These are phyloP conservation scores for Myotis brandtii DNA, from an alignment of 2,113 vertebrate genomes.

Conservation along the genomic window DNA sequence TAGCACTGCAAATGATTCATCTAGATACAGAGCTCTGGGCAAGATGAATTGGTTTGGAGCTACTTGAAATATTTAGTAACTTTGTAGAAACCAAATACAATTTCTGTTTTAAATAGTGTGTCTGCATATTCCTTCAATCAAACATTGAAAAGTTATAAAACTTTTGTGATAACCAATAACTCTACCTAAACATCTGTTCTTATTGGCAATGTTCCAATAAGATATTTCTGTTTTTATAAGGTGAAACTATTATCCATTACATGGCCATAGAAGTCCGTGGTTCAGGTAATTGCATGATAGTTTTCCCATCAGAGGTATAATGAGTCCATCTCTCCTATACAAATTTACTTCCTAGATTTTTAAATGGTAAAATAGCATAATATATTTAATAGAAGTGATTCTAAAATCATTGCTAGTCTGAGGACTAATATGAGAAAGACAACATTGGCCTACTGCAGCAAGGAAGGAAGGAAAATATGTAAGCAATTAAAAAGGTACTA, in stretches of 20 bases:
- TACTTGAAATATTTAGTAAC: conserved; percentile 31
- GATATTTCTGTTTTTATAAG: conserved; percentile 26
- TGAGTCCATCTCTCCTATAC: background rate
- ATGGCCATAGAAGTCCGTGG: background rate
- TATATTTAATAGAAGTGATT: background rate
- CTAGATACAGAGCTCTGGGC: background rate
- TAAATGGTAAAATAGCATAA: background rate
- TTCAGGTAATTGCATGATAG: background rate
- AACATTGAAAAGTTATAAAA: conserved; percentile 8
- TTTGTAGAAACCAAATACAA: background rate
- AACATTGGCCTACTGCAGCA: background rate
- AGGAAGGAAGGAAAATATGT: background rate
- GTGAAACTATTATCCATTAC: background rate
- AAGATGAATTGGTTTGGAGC: background rate
- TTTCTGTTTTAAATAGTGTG: conserved; percentile 35
- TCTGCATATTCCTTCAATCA: background rate
- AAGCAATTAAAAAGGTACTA: background rate
- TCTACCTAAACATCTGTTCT: conserved; percentile 22
- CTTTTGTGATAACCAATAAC: background rate
- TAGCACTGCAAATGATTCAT: background rate
- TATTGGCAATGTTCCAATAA: background rate
- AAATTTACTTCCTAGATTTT: background rate
- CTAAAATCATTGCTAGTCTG: background rate
- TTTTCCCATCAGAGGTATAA: background rate
- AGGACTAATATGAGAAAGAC: background rate